Percentiles rank a stretch among this genome's conserved stretches.
Evolutionary conservation across 1,140 invertebrate genomes (phyloP).

Genomic region (Monochamus saltuarius): DNA sequence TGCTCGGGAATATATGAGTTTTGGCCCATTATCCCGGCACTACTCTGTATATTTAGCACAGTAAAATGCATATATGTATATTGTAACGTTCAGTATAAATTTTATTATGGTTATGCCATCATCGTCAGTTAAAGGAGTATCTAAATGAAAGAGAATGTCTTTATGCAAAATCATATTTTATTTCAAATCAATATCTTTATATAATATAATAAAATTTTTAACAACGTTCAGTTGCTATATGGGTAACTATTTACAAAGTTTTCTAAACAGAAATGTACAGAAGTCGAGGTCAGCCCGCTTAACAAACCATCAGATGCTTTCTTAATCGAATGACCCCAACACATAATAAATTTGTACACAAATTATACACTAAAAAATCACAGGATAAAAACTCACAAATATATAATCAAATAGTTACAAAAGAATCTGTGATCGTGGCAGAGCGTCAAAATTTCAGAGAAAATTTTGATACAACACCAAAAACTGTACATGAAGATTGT

Average conservation of each 20-base stretch:
- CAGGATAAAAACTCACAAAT: slow-evolving; percentile 44
- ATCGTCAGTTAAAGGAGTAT: too few species aligned
- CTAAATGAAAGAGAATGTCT: slow-evolving; percentile 1
- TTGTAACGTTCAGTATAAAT: too few species aligned
- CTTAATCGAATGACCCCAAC: neutral
- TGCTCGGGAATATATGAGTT: too few species aligned
- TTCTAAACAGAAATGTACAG: slow-evolving; percentile 39
- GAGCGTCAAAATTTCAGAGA: slow-evolving; percentile 10
- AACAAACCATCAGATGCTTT: slow-evolving; percentile 7
- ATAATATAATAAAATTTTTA: slow-evolving; percentile 30
- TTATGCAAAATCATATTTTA: slow-evolving; percentile 23
- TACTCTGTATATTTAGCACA: too few species aligned
- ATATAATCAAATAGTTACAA: slow-evolving; percentile 24
- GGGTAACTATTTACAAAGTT: slow-evolving; percentile 40
- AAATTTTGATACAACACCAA: neutral
- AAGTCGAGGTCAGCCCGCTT: slow-evolving; percentile 20
- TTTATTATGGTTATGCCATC: too few species aligned
- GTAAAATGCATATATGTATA: too few species aligned
- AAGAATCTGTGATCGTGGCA: slow-evolving; percentile 28
- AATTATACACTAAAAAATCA: slow-evolving; percentile 41
- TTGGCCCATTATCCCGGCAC: too few species aligned
- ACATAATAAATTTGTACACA: slow-evolving; percentile 31
- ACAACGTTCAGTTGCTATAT: slow-evolving; percentile 38
- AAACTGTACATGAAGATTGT: slow-evolving; percentile 22
- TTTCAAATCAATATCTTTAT: slow-evolving; percentile 36